Base-by-base conservation (phyloP, 1,140 invertebrate species). In the Meloidogyne chitwoodi region DNA sequence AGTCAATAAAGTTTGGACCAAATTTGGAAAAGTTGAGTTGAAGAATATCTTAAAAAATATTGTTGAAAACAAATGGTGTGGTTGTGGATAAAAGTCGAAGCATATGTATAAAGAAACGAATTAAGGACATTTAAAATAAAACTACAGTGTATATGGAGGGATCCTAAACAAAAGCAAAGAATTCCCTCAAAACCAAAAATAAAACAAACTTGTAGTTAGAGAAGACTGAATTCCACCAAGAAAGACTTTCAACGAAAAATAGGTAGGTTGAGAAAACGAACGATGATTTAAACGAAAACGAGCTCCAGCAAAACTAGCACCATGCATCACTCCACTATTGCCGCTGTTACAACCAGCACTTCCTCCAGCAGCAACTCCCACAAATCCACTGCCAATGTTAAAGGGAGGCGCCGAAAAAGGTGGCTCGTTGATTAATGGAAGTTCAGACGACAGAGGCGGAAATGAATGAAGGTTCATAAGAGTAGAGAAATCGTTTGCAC, bases 211-310 rank as follows among this genome's bases (percentile, higher is more conserved):
- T n/a, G 41, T 34, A 38, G 63, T 77, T 16, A 68, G 65, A 19
- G 22, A 16, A 19, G 73, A 22, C 10, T 48, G 71, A 66, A 77
- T 66, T 11, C 76, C 76, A 19, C 76, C 76, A 48, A 77, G 26
- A 67, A 77, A 77, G 34, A 77, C 76, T 68, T 77, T 77, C 22
- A 48, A 19, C 16, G 76, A 74, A 38, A 62, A 71, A 27, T 70
- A 27, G 22, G 16, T 22, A 12, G 71, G 71, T 11, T 73, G 71
- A 0, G 24, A 5, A 1, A 27, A 26, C 14, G 48, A n/a, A n/a
- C n/a, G 48, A 56, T 56, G 19, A 56, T 5, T 56, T 8, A 22
- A n/a, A 56, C 44, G 27, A 16, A 27, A 34, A 5, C 56, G 44
- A 29, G 56, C n/a, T 64, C 29, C 69, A 24, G 19, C 34, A n/a